A percentile compares a stretch with the other conserved stretches of the same genome.
These are phyloP conservation scores for Deroptyus accipitrinus DNA, from an alignment of 2,113 vertebrate genomes.

Conservation along the genomic window DNA sequence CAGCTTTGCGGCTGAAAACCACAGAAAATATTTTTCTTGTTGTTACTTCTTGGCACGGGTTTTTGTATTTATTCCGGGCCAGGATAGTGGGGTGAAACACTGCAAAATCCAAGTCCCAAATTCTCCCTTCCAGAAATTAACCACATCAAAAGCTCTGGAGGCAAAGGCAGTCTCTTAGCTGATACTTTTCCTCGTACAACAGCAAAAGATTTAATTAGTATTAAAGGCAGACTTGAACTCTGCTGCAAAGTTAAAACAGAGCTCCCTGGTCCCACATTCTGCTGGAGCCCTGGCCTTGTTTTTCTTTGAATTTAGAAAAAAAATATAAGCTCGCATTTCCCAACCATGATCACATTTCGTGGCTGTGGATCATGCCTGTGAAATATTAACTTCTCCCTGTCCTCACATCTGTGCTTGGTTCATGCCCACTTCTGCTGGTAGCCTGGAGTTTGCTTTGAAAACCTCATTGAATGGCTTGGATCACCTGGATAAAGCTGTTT, in stretches of 20 bases:
- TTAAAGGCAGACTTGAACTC: slow-evolving; percentile 15
- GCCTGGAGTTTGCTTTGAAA: not conserved
- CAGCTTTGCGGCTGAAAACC: not conserved
- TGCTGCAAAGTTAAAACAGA: slow-evolving; percentile 3
- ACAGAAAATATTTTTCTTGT: slow-evolving; percentile 30
- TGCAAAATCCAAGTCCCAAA: slow-evolving; percentile 31
- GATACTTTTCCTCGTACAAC: slow-evolving; percentile 13
- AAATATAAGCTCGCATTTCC: not conserved
- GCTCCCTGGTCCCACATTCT: not conserved
- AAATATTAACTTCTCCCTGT: not conserved
- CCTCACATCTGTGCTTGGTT: not conserved
- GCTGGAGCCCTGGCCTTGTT: not conserved
- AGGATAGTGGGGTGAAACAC: slow-evolving; percentile 3
- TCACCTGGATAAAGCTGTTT: not conserved
- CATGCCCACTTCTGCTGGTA: not conserved
- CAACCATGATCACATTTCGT: not conserved
- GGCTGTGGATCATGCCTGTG: not conserved
- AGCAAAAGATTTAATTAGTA: slow-evolving; percentile 41
- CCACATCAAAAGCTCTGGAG: slow-evolving; percentile 56
- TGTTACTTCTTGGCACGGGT: not conserved
- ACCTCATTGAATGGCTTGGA: not conserved
- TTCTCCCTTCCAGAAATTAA: slow-evolving; percentile 39
- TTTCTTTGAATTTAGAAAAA: slow-evolving; percentile 42
- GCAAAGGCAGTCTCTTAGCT: slow-evolving; percentile 26
- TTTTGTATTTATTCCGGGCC: slow-evolving; percentile 32